Base-by-base conservation (phyloP, 2,797 vertebrate species). In the Vespertilio murinus region DNA sequence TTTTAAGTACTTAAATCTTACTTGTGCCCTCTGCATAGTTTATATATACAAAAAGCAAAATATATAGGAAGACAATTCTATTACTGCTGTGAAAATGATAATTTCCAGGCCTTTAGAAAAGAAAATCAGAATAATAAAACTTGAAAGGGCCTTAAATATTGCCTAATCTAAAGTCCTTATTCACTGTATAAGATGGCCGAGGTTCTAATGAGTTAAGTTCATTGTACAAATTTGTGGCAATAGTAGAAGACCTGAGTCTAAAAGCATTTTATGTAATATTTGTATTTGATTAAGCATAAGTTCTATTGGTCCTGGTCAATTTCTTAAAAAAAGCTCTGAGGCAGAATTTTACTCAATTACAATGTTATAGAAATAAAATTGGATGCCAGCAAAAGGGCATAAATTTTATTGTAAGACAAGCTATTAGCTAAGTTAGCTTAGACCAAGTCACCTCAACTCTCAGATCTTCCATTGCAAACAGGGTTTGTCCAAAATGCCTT, bases 1-100 rank as follows among this genome's bases (percentile, higher is more conserved):
- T 95, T 94, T 83, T 92, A 92, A 97, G 93, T 77, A 95, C 64
- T 91, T 95, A 95, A 85, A 82, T 90, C 65, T 91, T 93, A 86
- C 35, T 94, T 93, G 74, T 20, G 33, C 73, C n/a, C 20, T 93
- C 10, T 74, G 88, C 89, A 88, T 80, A 79, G 80, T 91, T 95
- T 95, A 96, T 73, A 90, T 69, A 85, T 83, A 84, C 42, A 45
- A 88, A 96, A 83, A 78, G 20, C 80, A 93, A 91, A 96, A 93
- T 95, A 95, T 95, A 88, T 87, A 74, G 71, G 40, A 93, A 88
- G 65, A 45, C 28, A 28, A 84, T 73, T 95, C 54, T 86, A 54
- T 89, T 75, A 91, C n/a, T 59, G 84, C 33, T 86, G 8, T 75
- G 59, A 35, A 82, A 89, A 80, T 42, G 59, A 90, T 71, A 93